phyloP scores from a whole-genome alignment of 2,797 vertebrate genomes.

The Varecia variegata region DNA sequence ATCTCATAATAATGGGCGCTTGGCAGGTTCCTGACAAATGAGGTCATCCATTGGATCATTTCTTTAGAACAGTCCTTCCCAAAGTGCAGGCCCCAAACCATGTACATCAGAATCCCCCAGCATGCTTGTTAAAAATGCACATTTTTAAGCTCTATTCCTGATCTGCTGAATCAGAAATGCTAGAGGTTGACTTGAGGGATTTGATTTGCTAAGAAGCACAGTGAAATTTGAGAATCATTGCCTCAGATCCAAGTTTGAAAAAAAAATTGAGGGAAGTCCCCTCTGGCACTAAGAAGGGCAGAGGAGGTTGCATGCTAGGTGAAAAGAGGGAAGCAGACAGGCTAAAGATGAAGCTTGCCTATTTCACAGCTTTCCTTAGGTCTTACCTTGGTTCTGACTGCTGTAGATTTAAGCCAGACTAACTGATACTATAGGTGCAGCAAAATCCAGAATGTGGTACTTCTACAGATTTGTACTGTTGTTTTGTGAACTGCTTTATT shows the following conservation, averaged over 20 bases:
- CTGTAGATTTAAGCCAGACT: background rate
- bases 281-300: background rate
- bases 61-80: background rate
- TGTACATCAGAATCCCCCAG: background rate
- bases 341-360: background rate
- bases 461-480: background rate
- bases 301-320: background rate
- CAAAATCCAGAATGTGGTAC: background rate
- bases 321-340: background rate
- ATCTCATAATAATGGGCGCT: background rate
- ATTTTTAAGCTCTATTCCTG: background rate
- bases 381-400: background rate
- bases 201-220: background rate
- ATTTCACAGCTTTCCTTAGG: background rate
- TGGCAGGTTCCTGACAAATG: background rate
- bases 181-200: background rate
- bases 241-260: background rate
- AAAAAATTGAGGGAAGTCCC: background rate
- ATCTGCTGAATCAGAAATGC: slow-evolving; percentile 2
- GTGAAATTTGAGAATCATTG: background rate
- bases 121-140: background rate
- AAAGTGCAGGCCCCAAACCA: background rate
- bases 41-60: background rate
- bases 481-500: background rate
- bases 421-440: background rate